A percentile compares a stretch with the other conserved stretches of the same genome.
Evolutionary conservation across 2,797 vertebrate genomes (phyloP).

Genomic region (Triplophysa bombifrons): DNA sequence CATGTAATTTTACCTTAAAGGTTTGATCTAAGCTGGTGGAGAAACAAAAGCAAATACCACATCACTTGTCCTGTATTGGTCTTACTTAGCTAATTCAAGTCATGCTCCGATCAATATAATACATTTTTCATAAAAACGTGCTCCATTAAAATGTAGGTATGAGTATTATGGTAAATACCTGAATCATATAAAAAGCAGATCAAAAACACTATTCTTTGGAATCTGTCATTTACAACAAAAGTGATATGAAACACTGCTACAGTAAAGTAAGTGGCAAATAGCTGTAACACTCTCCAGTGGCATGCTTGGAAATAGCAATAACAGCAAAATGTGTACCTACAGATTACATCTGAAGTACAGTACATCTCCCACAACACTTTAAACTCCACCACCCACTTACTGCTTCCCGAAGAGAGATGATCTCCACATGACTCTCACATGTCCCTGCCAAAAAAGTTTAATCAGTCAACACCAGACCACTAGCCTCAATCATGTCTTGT

Average conservation of each 20-base stretch:
- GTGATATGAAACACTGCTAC: slow-evolving; percentile 10
- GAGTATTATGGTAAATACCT: no score
- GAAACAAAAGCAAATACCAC: no score
- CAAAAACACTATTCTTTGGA: no score
- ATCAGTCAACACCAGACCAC: slow-evolving; percentile 46
- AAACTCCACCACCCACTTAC: slow-evolving; percentile 14
- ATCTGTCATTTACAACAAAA: slow-evolving; percentile 21
- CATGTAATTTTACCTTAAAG: no score
- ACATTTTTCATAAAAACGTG: no score
- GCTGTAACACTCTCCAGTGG: slow-evolving; percentile 14
- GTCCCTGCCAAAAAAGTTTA: slow-evolving; percentile 32
- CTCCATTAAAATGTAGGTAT: no score
- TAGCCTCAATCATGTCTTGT: slow-evolving; percentile 41
- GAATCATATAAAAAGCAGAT: no score
- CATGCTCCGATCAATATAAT: no score
- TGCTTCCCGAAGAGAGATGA: slow-evolving; percentile 12
- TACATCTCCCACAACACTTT: slow-evolving; percentile 28
- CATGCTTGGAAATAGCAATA: slow-evolving; percentile 10
- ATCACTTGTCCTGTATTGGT: no score
- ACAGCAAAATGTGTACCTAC: slow-evolving; percentile 40
- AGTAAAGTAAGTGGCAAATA: slow-evolving; percentile 23
- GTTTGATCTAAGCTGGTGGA: no score
- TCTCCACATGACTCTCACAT: slow-evolving; percentile 39
- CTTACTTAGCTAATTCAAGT: no score
- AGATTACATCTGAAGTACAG: slow-evolving; percentile 33